Conservation (phyloP, 2,888 invertebrate species). For the Junonia oenone region DNA sequence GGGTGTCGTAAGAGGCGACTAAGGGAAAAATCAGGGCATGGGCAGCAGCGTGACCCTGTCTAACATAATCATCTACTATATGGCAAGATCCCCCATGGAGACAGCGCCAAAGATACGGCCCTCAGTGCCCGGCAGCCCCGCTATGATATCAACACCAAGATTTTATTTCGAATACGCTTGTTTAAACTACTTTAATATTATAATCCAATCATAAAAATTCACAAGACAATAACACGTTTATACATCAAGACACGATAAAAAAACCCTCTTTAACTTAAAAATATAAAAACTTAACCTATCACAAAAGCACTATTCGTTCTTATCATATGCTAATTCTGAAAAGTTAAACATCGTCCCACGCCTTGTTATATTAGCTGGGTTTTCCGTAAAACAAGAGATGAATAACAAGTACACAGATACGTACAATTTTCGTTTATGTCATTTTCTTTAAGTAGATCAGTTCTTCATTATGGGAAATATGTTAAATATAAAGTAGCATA, state of each 20-base stretch:
- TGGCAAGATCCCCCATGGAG: too few relatives aligned
- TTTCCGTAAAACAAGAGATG: slow-evolving; percentile 9
- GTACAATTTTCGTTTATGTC: slow-evolving; percentile 5
- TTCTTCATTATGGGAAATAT: background rate
- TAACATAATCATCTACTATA: too few relatives aligned
- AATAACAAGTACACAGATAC: slow-evolving; percentile 13
- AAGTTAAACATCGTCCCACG: slow-evolving; percentile 5
- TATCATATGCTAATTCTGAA: slow-evolving; percentile 3
- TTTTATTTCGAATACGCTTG: background rate
- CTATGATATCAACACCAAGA: too few relatives aligned
- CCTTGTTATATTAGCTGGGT: slow-evolving; percentile 5
- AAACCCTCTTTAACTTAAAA: background rate
- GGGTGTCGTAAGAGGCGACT: too few relatives aligned
- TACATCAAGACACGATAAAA: background rate
- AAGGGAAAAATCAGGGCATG: too few relatives aligned
- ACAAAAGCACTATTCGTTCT: background rate
- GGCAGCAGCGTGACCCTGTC: too few relatives aligned
- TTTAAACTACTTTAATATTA: background rate
- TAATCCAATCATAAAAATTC: background rate
- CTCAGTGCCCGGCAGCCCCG: too few relatives aligned
- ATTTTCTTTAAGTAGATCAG: background rate
- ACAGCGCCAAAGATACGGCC: too few relatives aligned
- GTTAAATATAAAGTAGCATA: too few relatives aligned
- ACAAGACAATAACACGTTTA: background rate
- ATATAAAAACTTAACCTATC: background rate